phyloP scores from a whole-genome alignment of 2,113 vertebrate species.

The Rhineura floridana region DNA sequence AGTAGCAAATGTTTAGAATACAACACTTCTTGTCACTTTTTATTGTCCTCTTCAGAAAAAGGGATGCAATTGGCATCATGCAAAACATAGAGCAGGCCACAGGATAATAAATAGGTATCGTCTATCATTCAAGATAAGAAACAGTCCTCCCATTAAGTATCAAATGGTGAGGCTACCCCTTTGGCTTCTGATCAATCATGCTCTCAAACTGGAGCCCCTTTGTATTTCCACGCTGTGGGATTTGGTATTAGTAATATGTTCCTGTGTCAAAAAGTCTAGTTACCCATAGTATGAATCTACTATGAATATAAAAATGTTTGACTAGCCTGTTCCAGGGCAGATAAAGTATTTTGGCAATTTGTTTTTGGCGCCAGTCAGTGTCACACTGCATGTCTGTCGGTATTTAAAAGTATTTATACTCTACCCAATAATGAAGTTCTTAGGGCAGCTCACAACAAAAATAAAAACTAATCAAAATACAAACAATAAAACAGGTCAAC shows the following conservation, averaged over 20 bases:
- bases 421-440: background rate
- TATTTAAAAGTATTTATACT: background rate
- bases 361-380: background rate
- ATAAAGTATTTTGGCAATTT: constrained; percentile 35
- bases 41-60: constrained; percentile 52
- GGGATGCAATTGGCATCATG: constrained; percentile 64
- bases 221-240: constrained; percentile 70
- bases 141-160: constrained; percentile 66
- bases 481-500: background rate
- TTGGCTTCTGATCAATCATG: constrained; percentile 66
- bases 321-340: constrained; percentile 38
- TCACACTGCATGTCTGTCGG: background rate
- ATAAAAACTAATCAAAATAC: background rate
- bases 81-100: constrained; percentile 52
- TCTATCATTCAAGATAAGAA: constrained; percentile 71
- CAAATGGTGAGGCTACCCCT: constrained; percentile 53
- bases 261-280: constrained; percentile 64
- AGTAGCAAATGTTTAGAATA: constrained; percentile 40
- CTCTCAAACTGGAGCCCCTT: constrained; percentile 70
- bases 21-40: constrained; percentile 34
- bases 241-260: constrained; percentile 68
- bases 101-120: constrained; percentile 63
- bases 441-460: background rate
- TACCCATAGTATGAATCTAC: constrained; percentile 67
- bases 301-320: constrained; percentile 60